Evolutionary conservation across 2,888 invertebrate species (phyloP), one percentile per base, ranked within the genome.

Genomic region (Lagria hirta): DNA sequence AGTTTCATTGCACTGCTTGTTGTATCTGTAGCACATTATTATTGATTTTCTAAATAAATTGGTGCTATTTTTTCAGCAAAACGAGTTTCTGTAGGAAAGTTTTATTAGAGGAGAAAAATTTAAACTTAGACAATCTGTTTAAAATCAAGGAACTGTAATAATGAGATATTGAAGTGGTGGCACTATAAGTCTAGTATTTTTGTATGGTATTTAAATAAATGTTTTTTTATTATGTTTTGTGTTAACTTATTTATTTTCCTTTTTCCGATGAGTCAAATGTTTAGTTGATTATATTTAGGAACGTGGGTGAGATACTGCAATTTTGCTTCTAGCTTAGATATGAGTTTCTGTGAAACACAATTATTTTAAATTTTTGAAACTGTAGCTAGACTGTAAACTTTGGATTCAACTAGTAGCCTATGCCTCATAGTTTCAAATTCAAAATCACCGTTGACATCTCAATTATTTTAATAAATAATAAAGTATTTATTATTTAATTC

Each of bases 51-150:
- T 47, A 37, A 47, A 36, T 42, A 20, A 36, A 43, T 33, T 43
- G 28, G 38, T 47, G 38, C 17, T 40, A 20, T 48, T 42, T 49
- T 52, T 54, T 54, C 54, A 54, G 54, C 54, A 15, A 54, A 54
- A 41, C 52, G 54, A 34, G 48, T 52, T 43, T 54, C 54, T 16
- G 34, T 52, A 48, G 52, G 52, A 30, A 54, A 54, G 47, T 54
- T 54, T 50, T 54, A 52, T 44, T 54, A 43, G n/a, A 49, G 27
- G 29, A 35, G 18, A 34, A 37, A 32, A 16, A 36, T 35, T 35
- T 20, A 29, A 43, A 40, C 24, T 43, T 44, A 41, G 35, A 36
- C 42, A 28, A 42, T 42, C 41, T 22, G 15, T 41, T 21, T 2
- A 27, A 13, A 37, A 35, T 21, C 35, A 37, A 20, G 17, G 14